A percentile compares a stretch with the other conserved stretches of the same genome.
phyloP scores from a whole-genome alignment of 1,140 invertebrate species.

The Tetramorium alpestre region DNA sequence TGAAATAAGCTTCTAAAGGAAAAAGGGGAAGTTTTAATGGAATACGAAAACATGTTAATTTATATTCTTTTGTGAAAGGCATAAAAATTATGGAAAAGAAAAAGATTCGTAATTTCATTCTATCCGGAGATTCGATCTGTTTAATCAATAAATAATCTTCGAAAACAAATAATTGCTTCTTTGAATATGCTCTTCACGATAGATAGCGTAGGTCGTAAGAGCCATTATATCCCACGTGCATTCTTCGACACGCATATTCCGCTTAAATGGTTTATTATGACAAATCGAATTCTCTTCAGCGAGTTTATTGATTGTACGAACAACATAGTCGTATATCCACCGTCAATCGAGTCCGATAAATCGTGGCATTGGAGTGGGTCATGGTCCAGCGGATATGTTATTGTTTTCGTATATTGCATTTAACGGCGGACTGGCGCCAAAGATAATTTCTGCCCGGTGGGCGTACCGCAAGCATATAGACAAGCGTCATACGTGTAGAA shows the following conservation, averaged over 20 bases:
- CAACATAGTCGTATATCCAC: constrained; percentile 19
- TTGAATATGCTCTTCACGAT: not conserved
- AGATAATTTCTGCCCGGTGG: constrained; percentile 34
- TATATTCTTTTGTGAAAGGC: not conserved
- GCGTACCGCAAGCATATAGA: not conserved
- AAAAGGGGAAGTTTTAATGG: not conserved
- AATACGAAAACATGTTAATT: not conserved
- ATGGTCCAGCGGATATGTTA: constrained; percentile 41
- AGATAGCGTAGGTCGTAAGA: not conserved
- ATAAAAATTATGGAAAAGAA: not conserved
- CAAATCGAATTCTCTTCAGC: constrained; percentile 29
- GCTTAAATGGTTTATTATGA: constrained; percentile 31
- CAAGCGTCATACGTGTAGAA: not conserved
- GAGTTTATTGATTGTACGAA: constrained; percentile 30
- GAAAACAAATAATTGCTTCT: constrained; percentile 6
- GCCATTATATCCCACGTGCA: not conserved
- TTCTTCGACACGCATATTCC: not conserved
- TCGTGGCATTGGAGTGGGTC: constrained; percentile 43
- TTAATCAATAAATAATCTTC: constrained; percentile 1
- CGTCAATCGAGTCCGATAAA: constrained; percentile 35
- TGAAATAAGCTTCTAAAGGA: not conserved
- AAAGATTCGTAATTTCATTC: not conserved
- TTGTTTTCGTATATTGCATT: constrained; percentile 51
- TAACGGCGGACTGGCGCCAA: constrained; percentile 37
- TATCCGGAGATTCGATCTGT: not conserved